Evolutionary conservation across 2,113 vertebrate genomes (phyloP).

Genomic region (Sclerurus mexicanus): DNA sequence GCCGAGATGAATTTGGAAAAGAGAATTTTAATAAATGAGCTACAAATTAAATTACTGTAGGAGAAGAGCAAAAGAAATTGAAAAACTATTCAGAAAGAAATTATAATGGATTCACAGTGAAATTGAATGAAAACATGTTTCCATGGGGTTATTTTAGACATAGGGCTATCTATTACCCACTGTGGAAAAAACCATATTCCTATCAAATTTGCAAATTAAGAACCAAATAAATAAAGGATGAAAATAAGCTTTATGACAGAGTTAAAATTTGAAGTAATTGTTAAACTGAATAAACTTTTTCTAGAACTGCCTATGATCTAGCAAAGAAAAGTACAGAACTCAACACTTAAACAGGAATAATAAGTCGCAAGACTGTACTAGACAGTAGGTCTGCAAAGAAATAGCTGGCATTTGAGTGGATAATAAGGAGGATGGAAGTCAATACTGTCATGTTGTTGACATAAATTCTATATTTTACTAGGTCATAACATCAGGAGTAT

Average conservation of each 20-base stretch:
- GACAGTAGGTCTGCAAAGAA: background rate
- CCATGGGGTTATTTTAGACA: background rate
- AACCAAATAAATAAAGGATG: background rate
- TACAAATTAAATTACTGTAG: background rate
- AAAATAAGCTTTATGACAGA: background rate
- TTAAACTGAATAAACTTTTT: background rate
- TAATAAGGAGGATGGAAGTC: background rate
- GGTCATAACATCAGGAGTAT: background rate
- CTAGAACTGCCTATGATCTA: background rate
- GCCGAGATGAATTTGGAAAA: background rate
- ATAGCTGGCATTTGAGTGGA: background rate
- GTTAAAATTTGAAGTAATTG: background rate
- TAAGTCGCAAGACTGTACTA: background rate
- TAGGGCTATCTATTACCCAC: background rate
- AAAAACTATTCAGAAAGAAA: background rate
- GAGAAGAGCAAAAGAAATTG: background rate
- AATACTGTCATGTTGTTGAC: background rate
- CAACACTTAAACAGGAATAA: background rate
- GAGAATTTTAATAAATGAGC: background rate
- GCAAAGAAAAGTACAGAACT: background rate
- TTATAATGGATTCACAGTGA: background rate
- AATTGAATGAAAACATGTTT: background rate
- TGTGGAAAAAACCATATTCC: background rate
- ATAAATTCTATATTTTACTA: background rate
- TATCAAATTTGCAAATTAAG: background rate